Evolutionary conservation across 1,140 invertebrate species (phyloP).

Genomic region (Drosophila gunungcola): DNA sequence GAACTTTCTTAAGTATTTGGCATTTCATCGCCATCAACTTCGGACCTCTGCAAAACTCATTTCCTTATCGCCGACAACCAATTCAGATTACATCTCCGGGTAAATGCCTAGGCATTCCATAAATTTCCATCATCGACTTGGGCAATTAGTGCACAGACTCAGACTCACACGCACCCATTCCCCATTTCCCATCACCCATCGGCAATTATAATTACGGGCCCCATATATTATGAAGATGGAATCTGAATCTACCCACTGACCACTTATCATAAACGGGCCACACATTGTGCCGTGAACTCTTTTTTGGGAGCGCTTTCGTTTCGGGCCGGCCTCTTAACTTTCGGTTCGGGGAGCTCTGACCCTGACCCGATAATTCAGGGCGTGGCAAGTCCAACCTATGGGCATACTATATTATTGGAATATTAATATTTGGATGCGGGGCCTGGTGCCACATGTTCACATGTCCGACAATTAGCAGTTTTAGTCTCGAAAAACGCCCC

Average conservation of each 20-base stretch:
- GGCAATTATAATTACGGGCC: conserved; percentile 24
- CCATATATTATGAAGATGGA: conserved; percentile 3
- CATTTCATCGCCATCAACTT: background rate
- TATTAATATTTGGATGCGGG: conserved; percentile 6
- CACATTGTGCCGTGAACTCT: conserved; percentile 37
- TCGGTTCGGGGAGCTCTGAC: conserved; percentile 7
- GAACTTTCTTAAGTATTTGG: background rate
- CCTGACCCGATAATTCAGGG: conserved; percentile 44
- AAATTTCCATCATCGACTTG: conserved; percentile 25
- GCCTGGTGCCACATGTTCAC: conserved; percentile 33
- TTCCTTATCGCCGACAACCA: conserved; percentile 34
- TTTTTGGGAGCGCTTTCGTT: conserved; percentile 8
- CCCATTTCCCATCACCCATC: background rate
- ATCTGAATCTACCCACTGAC: conserved; percentile 26
- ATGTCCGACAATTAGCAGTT: conserved; percentile 46
- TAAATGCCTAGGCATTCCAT: conserved; percentile 1
- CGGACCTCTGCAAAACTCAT: conserved; percentile 1
- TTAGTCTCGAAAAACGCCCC: conserved; percentile 28
- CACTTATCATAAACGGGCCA: conserved; percentile 13
- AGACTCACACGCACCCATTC: conserved; percentile 3
- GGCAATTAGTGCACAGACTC: conserved; percentile 21
- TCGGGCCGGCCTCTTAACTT: conserved; percentile 20
- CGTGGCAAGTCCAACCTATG: conserved; percentile 2
- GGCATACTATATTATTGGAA: conserved; percentile 1
- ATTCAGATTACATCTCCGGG: conserved; percentile 16